A percentile compares a stretch with the other conserved stretches of the same genome.
These are phyloP conservation scores for Colletes gigas DNA, from an alignment of 1,140 invertebrate species.

Conservation along the genomic window DNA sequence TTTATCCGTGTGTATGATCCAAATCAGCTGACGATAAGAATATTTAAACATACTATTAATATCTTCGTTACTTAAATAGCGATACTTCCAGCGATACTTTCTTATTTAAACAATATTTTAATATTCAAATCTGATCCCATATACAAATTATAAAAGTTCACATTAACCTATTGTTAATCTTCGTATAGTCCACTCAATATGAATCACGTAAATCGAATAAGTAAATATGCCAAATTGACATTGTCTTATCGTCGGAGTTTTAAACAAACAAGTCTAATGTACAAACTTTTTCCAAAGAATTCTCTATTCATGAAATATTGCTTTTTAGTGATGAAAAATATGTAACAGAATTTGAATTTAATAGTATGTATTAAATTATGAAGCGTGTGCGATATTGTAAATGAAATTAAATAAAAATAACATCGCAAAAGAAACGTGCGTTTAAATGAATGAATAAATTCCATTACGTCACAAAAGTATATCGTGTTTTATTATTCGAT, in stretches of 20 bases:
- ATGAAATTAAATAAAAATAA: neutral
- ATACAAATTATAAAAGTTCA: too few species aligned
- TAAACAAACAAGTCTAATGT: conserved; percentile 14
- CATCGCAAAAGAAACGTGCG: neutral
- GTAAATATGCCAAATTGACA: conserved; percentile 9
- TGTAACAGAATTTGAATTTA: neutral
- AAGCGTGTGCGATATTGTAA: neutral
- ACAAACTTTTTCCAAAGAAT: neutral
- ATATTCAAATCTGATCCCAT: too few species aligned
- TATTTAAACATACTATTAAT: too few species aligned
- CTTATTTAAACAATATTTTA: too few species aligned
- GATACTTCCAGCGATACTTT: too few species aligned
- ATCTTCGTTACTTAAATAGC: too few species aligned
- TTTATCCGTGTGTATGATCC: too few species aligned
- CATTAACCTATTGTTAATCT: neutral
- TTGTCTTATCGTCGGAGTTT: conserved; percentile 1
- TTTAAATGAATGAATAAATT: neutral
- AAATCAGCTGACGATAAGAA: too few species aligned
- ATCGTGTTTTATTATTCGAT: neutral
- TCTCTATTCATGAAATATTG: neutral
- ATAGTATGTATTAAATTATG: neutral
- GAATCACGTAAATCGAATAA: neutral
- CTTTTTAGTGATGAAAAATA: neutral
- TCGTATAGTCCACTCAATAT: neutral
- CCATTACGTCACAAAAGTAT: too few species aligned